phyloP scores from a whole-genome alignment of 2,113 vertebrate species.

The Ardeotis arabs region DNA sequence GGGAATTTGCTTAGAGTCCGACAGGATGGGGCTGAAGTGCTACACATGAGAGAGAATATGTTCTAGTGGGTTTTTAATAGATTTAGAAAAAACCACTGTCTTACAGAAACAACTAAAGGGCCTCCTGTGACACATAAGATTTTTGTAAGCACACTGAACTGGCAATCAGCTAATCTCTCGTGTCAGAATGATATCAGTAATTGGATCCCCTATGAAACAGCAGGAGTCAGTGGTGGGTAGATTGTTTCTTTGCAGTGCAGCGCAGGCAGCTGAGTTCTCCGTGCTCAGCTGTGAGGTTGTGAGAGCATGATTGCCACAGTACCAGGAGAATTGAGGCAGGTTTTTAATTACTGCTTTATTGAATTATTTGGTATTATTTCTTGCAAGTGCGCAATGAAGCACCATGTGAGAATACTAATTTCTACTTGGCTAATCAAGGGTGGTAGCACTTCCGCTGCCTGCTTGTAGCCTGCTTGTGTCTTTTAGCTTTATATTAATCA shows the following conservation, averaged over 20 bases:
- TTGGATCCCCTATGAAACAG: conserved; percentile 69
- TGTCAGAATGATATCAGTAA: conserved; percentile 64
- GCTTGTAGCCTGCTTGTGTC: background rate
- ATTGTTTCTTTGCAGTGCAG: conserved; percentile 2
- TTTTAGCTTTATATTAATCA: background rate
- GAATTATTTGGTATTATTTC: conserved; percentile 71
- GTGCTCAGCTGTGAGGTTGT: conserved; percentile 48
- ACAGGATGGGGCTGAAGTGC: background rate
- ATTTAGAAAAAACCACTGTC: conserved; percentile 45
- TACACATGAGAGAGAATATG: conserved; percentile 20
- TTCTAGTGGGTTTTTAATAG: conserved; percentile 57
- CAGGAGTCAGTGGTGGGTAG: conserved; percentile 61
- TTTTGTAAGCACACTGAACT: conserved; percentile 68
- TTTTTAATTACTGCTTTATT: conserved; percentile 70
- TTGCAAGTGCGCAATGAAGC: conserved; percentile 43
- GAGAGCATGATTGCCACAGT: conserved; percentile 53
- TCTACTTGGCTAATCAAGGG: conserved; percentile 33
- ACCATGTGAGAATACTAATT: conserved; percentile 64
- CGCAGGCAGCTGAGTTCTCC: conserved; percentile 51
- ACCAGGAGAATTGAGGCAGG: conserved; percentile 64
- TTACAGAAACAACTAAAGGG: conserved; percentile 67
- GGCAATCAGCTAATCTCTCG: conserved; percentile 68
- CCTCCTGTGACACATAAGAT: conserved; percentile 68
- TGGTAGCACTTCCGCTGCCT: background rate
- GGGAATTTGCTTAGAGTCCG: background rate